Evolutionary conservation across 2,888 invertebrate genomes (phyloP).

Genomic region (Drosophila setosimentum): DNA sequence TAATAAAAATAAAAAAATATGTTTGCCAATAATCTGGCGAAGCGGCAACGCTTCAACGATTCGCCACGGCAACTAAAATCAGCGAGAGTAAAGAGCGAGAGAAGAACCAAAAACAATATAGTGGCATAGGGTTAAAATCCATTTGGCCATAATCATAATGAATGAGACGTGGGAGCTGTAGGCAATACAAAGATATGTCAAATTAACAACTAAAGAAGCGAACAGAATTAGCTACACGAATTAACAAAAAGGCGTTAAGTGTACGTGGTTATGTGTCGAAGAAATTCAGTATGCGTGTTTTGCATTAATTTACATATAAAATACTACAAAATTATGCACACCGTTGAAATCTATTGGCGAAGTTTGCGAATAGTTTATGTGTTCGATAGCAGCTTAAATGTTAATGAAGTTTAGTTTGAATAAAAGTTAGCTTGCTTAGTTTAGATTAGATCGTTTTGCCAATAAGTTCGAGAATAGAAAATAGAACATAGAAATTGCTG

Average conservation of each 20-base stretch:
- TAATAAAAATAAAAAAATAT: slow-evolving; percentile 67
- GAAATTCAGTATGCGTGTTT: background rate
- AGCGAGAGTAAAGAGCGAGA: slow-evolving; percentile 41
- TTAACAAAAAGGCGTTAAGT: background rate
- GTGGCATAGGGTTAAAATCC: slow-evolving; percentile 12
- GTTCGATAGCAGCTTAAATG: background rate
- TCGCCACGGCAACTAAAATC: slow-evolving; percentile 45
- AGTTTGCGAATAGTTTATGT: background rate
- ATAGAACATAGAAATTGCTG: too few relatives aligned
- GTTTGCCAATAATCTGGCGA: slow-evolving; percentile 73
- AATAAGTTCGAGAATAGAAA: background rate
- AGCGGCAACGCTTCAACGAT: slow-evolving; percentile 74
- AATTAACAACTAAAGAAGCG: background rate
- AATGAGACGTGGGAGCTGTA: slow-evolving; percentile 14
- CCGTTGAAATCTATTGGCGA: background rate
- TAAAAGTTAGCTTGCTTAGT: background rate
- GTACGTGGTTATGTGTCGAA: slow-evolving; percentile 3
- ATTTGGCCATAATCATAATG: slow-evolving; percentile 35
- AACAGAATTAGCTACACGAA: background rate
- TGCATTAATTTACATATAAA: background rate
- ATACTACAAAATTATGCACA: background rate
- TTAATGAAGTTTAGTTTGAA: background rate
- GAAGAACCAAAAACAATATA: slow-evolving; percentile 27
- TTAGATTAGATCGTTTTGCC: background rate
- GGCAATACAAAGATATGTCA: background rate